Evolutionary conservation across 2,113 vertebrate species (phyloP), one percentile per base, ranked within the genome.

Genomic region (Laterallus jamaicensis): DNA sequence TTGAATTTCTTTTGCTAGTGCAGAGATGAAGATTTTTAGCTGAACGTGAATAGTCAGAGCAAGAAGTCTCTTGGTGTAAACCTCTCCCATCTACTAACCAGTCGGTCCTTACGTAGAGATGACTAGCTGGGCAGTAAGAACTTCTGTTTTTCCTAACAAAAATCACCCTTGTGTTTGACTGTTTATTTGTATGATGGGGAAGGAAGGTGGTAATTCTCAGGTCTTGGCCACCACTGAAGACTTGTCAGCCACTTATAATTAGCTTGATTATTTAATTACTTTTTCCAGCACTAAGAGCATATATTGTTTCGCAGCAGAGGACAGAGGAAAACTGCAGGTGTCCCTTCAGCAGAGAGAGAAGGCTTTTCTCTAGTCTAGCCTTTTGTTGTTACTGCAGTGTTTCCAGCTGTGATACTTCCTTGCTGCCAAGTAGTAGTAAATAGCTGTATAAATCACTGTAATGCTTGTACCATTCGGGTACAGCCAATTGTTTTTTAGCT

Each of bases 201-300:
- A 90, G 68, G 86, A 94, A 88, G 63, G 40, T 88, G 47, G 47
- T 77, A 94, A 90, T 92, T 90, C 64, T 92, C 63, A 71, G 55
- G 21, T 75, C 67, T 89, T 93, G 79, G 91, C 91, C 70, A 84
- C 62, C 74, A 47, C 54, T 63, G 75, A 63, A 82, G 52, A n/a
- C 56, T 89, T 59, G 49, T 83, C 90, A 96, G 70, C 54, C 78
- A 80, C 52, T 74, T 93, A 63, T 78, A 64, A 92, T 92, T 94
- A 96, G 47, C 82, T 86, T 95, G 78, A 92, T 96, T 58, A 90
- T 92, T 96, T 95, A 90, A 96, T 96, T 95, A 93, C 85, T 90
- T 96, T 96, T 88, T 90, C 82, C 71, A 94, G 71, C 22, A 29
- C 37, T 74, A 77, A 80, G 78, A 76, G 40, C 69, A 78, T 70